phyloP scores from a whole-genome alignment of 2,113 vertebrate genomes.

The Acanthochromis polyacanthus region DNA sequence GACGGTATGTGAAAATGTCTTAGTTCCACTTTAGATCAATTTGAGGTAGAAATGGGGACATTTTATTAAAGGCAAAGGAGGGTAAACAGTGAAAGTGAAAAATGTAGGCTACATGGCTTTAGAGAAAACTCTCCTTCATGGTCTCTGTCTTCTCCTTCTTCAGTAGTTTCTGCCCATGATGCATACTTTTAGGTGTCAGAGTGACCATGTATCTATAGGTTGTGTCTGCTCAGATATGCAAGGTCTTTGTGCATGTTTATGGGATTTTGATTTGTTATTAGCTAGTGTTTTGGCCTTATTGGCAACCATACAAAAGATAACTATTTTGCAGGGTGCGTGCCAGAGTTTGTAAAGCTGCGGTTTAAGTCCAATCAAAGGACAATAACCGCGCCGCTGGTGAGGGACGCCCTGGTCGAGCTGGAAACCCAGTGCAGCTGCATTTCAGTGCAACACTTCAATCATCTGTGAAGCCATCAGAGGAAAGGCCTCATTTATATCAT shows the following conservation, averaged over 20 bases:
- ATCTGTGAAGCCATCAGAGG: constrained; percentile 56
- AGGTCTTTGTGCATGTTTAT: background rate
- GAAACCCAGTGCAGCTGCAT: constrained; percentile 44
- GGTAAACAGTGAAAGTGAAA: constrained; percentile 22
- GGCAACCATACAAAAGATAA: background rate
- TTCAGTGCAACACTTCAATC: constrained; percentile 60
- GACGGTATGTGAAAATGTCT: constrained; percentile 50
- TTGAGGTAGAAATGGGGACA: constrained; percentile 35
- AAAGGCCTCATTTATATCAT: constrained; percentile 62
- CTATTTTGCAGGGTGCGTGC: background rate
- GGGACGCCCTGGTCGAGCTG: constrained; percentile 18
- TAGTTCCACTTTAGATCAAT: constrained; percentile 55
- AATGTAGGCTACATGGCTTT: constrained; percentile 22
- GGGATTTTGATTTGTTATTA: background rate
- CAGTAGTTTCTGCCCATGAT: background rate
- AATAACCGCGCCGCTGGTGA: constrained; percentile 12
- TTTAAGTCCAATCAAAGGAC: constrained; percentile 27
- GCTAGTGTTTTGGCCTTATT: background rate
- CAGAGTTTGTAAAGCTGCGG: constrained; percentile 31
- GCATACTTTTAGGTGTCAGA: background rate
- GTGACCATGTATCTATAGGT: constrained; percentile 8
- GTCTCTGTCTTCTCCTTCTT: background rate
- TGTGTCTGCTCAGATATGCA: background rate
- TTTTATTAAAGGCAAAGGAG: constrained; percentile 47
- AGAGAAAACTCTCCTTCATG: constrained; percentile 1